These are phyloP conservation scores for Callipepla californica DNA, from an alignment of 2,113 vertebrate species.

Conservation along the genomic window DNA sequence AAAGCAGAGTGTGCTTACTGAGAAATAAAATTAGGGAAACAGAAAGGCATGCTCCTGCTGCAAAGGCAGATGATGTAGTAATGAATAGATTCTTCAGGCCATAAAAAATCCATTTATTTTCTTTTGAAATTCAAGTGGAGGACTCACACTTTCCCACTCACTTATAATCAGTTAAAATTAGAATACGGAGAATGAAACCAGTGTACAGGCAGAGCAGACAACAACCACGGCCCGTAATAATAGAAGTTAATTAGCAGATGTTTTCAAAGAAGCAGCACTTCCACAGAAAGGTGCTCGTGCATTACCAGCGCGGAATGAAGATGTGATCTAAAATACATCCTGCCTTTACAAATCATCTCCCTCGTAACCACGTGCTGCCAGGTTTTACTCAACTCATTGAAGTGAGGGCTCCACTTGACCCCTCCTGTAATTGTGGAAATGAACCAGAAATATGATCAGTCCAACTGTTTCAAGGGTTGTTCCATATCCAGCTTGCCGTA, in stretches of 20 bases:
- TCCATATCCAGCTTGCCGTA: not conserved
- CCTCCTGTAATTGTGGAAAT: conserved; percentile 4
- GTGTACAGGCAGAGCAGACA: conserved; percentile 55
- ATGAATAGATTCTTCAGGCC: conserved; percentile 79
- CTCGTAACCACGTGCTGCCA: not conserved
- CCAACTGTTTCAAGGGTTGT: not conserved
- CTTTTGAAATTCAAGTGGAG: conserved; percentile 77
- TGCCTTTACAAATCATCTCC: not conserved
- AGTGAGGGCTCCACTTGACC: conserved; percentile 2
- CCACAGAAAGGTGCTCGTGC: not conserved
- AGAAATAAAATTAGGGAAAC: conserved; percentile 72
- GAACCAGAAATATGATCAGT: not conserved
- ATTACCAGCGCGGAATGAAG: conserved; percentile 1
- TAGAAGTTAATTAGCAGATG: conserved; percentile 46
- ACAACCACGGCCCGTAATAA: conserved; percentile 39
- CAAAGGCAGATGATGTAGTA: conserved; percentile 81
- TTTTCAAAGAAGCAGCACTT: conserved; percentile 5
- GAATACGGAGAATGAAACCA: conserved; percentile 55
- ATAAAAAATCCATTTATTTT: conserved; percentile 83
- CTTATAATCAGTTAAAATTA: conserved; percentile 71
- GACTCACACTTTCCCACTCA: conserved; percentile 75
- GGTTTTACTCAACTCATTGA: not conserved
- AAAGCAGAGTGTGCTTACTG: conserved; percentile 27
- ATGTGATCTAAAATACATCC: not conserved
- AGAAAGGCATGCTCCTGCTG: conserved; percentile 45